Evolutionary conservation across 2,888 invertebrate species (phyloP).

Genomic region (Dinocampus coccinellae): DNA sequence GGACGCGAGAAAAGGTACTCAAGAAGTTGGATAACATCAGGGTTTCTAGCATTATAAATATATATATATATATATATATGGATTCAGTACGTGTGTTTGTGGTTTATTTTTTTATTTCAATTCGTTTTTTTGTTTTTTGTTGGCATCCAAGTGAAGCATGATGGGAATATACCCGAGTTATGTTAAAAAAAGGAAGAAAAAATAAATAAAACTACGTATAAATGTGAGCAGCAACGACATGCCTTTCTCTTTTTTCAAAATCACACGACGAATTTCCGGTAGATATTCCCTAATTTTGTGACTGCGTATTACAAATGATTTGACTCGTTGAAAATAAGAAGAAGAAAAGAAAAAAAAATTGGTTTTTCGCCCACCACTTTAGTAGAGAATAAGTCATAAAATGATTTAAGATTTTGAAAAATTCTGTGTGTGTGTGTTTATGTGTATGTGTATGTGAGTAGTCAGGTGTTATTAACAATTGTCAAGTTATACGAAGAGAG

Average conservation of each 20-base stretch:
- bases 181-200: neutral
- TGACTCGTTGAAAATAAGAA: too few relatives aligned
- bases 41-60: conserved; percentile 28
- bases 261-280: neutral
- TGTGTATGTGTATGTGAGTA: neutral
- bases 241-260: neutral
- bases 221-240: neutral
- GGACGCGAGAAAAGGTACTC: conserved; percentile 41
- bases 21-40: conserved; percentile 49
- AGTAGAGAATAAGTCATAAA: neutral
- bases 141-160: conserved; percentile 3
- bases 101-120: conserved; percentile 34
- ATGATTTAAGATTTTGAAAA: neutral
- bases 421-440: neutral
- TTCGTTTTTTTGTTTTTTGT: conserved; percentile 4
- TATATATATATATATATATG: conserved; percentile 28
- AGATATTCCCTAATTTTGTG: neutral
- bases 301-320: too few relatives aligned
- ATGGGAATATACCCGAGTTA: neutral
- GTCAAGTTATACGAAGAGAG: neutral
- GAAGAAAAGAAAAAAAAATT: too few relatives aligned
- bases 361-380: too few relatives aligned
- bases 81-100: conserved; percentile 46
- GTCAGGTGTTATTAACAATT: neutral
- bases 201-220: neutral